Evolutionary conservation across 2,113 vertebrate species (phyloP).

Genomic region (Mastomys natalensis): DNA sequence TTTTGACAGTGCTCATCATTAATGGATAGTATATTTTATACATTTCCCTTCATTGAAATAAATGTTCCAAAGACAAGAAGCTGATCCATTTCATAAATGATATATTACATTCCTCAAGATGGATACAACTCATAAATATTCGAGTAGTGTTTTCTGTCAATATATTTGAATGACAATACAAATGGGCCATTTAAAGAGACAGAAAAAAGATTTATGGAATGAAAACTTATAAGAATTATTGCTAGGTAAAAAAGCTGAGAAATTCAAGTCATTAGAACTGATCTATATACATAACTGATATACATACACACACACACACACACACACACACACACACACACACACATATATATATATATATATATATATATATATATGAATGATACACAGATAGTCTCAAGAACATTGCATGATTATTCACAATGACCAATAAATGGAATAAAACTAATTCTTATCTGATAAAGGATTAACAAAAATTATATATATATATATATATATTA

Average conservation of each 20-base stretch:
- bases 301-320: too few relatives aligned
- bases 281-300: too few relatives aligned
- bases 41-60: neutral
- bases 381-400: neutral
- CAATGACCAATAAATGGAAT: neutral
- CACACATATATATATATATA: too few relatives aligned
- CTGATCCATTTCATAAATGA: too few relatives aligned
- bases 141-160: neutral
- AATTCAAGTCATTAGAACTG: neutral
- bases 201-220: neutral
- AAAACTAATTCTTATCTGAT: neutral
- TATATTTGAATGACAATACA: neutral
- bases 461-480: neutral
- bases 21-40: neutral
- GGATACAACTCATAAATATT: neutral
- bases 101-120: too few relatives aligned
- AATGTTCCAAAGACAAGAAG: neutral
- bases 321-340: too few relatives aligned
- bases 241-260: neutral
- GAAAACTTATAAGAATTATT: neutral
- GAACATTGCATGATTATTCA: neutral
- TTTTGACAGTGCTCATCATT: neutral
- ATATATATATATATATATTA: neutral
- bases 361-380: neutral
- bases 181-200: neutral